Evolutionary conservation across 2,113 vertebrate genomes (phyloP).

Genomic region (Lepus americanus): DNA sequence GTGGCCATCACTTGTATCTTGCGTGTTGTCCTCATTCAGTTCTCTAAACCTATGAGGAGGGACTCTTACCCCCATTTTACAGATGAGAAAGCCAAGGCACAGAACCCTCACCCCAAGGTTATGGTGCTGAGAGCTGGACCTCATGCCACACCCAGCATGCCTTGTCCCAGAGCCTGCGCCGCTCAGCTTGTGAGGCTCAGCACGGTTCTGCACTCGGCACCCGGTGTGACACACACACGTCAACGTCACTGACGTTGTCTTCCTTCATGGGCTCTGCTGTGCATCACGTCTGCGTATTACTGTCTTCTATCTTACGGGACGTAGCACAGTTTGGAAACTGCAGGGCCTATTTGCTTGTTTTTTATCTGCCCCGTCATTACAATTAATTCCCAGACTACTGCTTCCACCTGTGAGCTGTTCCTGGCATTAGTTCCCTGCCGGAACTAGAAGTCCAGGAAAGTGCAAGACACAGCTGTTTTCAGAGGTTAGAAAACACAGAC

Average conservation of each 20-base stretch:
- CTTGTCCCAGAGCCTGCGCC: neutral
- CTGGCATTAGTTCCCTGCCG: neutral
- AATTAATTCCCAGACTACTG: neutral
- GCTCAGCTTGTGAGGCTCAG: neutral
- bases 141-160: neutral
- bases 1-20: too few species aligned
- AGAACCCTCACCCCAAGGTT: neutral
- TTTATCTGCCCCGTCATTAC: neutral
- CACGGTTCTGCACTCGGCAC: too few species aligned
- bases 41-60: neutral
- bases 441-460: neutral
- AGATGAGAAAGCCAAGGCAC: neutral
- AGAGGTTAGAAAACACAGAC: neutral
- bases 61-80: neutral
- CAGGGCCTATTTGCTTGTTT: neutral
- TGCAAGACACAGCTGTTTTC: neutral
- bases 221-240: accelerated
- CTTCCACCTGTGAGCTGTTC: neutral
- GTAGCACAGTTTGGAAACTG: neutral
- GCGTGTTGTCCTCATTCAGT: too few species aligned
- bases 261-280: neutral
- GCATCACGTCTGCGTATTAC: neutral
- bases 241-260: neutral
- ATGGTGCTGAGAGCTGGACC: too few species aligned
- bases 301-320: neutral